Conservation (phyloP, 2,113 vertebrate genomes). For the Eubucco bourcierii region DNA sequence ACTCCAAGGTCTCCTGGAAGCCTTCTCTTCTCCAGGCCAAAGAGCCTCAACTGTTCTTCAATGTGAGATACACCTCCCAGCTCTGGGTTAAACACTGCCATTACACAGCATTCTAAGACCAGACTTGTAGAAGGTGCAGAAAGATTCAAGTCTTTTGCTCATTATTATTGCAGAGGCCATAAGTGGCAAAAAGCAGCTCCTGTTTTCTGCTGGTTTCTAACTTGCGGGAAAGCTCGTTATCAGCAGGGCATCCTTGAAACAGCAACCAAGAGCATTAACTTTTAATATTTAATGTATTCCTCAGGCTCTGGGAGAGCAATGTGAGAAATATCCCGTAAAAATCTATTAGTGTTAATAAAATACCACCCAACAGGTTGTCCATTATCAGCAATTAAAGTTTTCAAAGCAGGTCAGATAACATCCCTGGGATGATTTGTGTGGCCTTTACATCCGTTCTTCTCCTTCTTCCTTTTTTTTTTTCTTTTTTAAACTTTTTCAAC, state of each 20-base stretch:
- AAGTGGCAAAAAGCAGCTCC: conserved; percentile 49
- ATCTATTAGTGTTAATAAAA: conserved; percentile 79
- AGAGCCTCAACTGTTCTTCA: too few relatives aligned
- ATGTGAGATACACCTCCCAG: not conserved
- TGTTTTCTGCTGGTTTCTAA: conserved; percentile 44
- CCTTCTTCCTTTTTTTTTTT: not conserved
- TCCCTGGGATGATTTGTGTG: conserved; percentile 42
- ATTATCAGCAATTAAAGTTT: conserved; percentile 77
- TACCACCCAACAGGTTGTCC: conserved; percentile 73
- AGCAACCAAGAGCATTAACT: conserved; percentile 67
- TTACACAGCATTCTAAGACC: not conserved
- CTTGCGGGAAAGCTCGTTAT: conserved; percentile 77
- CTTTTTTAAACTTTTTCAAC: conserved; percentile 62
- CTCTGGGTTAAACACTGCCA: not conserved
- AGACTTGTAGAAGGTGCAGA: not conserved
- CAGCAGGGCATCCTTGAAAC: conserved; percentile 67
- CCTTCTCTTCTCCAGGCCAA: too few relatives aligned
- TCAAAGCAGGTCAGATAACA: conserved; percentile 52
- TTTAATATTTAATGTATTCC: conserved; percentile 78
- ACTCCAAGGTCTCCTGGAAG: too few relatives aligned
- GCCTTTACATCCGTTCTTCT: conserved; percentile 20
- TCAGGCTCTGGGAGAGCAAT: conserved; percentile 69
- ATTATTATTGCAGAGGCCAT: conserved; percentile 61
- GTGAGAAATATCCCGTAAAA: conserved; percentile 78
- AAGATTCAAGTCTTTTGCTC: conserved; percentile 22